phyloP scores from a whole-genome alignment of 2,113 vertebrate species.

The Paradisaea rubra region DNA sequence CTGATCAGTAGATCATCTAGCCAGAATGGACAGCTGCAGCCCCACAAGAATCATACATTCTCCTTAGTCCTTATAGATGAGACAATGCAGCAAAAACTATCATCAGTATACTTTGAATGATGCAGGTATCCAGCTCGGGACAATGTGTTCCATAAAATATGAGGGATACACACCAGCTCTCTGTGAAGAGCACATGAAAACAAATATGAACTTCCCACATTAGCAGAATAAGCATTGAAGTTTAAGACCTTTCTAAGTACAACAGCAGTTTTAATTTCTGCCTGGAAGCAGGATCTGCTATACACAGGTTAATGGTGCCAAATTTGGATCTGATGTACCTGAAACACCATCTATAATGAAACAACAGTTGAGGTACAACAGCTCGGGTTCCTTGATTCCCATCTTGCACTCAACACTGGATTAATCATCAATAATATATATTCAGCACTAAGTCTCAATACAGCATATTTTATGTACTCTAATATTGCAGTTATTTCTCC shows the following conservation, averaged over 20 bases:
- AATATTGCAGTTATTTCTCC: neutral
- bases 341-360: neutral
- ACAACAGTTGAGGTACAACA: neutral
- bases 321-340: neutral
- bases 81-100: neutral
- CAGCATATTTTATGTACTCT: neutral
- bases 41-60: neutral
- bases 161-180: neutral
- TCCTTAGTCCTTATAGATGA: neutral
- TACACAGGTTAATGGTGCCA: neutral
- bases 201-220: neutral
- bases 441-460: neutral
- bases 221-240: neutral
- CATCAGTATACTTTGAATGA: neutral
- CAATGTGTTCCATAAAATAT: neutral
- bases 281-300: neutral
- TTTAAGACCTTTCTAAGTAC: neutral
- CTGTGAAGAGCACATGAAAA: neutral
- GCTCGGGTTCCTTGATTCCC: neutral
- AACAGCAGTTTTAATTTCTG: neutral
- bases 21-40: neutral
- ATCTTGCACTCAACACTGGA: neutral
- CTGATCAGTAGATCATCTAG: neutral
- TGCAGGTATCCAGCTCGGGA: neutral
- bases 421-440: neutral